Percentiles rank a stretch among this genome's conserved stretches.
Evolutionary conservation across 2,113 vertebrate genomes (phyloP).

Genomic region (Puntigrus tetrazona): DNA sequence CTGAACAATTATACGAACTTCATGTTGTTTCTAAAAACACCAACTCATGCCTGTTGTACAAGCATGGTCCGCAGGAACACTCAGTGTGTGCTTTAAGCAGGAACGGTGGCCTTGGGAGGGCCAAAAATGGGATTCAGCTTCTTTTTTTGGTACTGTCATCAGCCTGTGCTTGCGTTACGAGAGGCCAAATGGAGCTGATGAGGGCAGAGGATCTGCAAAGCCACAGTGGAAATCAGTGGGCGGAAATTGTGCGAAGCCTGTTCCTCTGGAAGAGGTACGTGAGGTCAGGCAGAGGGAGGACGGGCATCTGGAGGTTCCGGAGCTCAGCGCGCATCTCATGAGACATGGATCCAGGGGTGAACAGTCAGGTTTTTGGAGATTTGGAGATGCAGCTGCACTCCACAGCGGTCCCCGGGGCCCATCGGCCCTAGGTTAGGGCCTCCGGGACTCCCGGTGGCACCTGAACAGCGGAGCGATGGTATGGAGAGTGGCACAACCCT

Average conservation of each 20-base stretch:
- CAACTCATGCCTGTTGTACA: neutral
- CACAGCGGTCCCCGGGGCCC: constrained; percentile 33
- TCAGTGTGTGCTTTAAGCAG: constrained; percentile 29
- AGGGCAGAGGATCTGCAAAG: constrained; percentile 56
- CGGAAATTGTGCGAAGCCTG: constrained; percentile 68
- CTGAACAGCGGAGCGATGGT: constrained; percentile 66
- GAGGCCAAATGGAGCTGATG: constrained; percentile 58
- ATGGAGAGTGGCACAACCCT: constrained; percentile 48
- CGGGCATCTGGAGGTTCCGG: constrained; percentile 65
- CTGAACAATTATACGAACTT: neutral
- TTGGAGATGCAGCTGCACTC: constrained; percentile 44
- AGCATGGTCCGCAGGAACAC: neutral
- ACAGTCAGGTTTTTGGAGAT: constrained; percentile 13
- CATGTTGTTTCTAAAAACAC: neutral
- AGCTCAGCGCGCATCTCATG: constrained; percentile 38
- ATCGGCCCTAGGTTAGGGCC: constrained; percentile 59
- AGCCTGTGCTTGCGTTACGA: neutral
- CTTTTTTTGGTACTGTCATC: constrained; percentile 36
- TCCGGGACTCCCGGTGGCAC: constrained; percentile 62
- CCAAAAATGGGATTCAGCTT: constrained; percentile 34
- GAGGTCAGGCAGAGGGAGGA: constrained; percentile 75
- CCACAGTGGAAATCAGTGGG: constrained; percentile 79
- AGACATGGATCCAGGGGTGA: constrained; percentile 45
- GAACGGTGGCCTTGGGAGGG: constrained; percentile 24
- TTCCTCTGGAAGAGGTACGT: constrained; percentile 65